A percentile compares a stretch with the other conserved stretches of the same genome.
phyloP scores from a whole-genome alignment of 2,797 vertebrate species.

The Brachyalestes nurse region DNA sequence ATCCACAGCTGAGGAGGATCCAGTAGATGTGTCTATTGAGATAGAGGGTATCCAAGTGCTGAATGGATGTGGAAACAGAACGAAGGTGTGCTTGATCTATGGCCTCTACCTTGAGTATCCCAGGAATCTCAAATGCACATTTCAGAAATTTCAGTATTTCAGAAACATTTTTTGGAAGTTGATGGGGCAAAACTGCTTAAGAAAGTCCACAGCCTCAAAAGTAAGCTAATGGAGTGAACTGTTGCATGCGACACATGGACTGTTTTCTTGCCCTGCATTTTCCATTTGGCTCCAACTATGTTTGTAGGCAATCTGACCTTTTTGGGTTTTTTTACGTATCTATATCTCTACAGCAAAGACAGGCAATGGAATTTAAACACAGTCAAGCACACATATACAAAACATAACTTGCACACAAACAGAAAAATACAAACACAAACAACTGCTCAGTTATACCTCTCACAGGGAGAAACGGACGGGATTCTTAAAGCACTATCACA shows the following conservation, averaged over 20 bases:
- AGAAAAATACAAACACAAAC: too few relatives aligned
- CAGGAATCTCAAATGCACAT: conserved; percentile 1
- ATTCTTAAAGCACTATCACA: too few relatives aligned
- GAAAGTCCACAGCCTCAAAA: not conserved
- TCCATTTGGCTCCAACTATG: not conserved
- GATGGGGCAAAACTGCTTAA: not conserved
- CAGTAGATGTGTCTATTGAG: not conserved
- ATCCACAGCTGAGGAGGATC: not conserved
- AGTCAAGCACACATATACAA: too few relatives aligned
- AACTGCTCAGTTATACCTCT: too few relatives aligned
- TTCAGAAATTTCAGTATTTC: not conserved
- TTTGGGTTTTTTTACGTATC: not conserved
- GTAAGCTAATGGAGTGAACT: not conserved
- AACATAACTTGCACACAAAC: too few relatives aligned
- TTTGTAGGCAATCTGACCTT: not conserved
- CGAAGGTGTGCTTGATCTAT: conserved; percentile 3
- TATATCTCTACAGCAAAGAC: not conserved
- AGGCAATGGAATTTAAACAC: too few relatives aligned
- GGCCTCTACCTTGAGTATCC: not conserved
- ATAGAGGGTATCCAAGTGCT: not conserved
- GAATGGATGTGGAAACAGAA: not conserved
- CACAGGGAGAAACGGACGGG: too few relatives aligned
- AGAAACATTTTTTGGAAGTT: not conserved
- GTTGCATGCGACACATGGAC: not conserved
- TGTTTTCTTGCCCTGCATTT: not conserved